Evolutionary conservation across 2,797 vertebrate genomes (phyloP).

Genomic region (Cyclura pinguis): DNA sequence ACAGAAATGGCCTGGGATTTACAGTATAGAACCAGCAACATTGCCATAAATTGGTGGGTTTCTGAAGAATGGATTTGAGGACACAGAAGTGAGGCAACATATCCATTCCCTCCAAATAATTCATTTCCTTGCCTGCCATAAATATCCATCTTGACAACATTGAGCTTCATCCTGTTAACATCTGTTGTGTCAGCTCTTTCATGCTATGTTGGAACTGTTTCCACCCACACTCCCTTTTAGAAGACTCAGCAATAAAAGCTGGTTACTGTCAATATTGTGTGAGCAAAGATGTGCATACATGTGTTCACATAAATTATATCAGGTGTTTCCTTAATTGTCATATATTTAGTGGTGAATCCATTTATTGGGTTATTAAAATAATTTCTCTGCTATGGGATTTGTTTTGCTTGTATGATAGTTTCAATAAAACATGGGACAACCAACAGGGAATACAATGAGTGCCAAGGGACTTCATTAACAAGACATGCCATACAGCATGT

Average conservation of each 20-base stretch:
- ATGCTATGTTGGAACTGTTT: background rate
- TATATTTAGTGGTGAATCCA: background rate
- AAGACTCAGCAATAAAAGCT: background rate
- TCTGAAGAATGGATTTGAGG: background rate
- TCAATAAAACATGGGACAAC: background rate
- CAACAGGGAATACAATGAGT: background rate
- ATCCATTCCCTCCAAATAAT: background rate
- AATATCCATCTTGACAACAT: too few species aligned
- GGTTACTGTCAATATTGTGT: background rate
- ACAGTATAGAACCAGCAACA: background rate
- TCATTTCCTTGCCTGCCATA: too few species aligned
- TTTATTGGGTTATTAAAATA: background rate
- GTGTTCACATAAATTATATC: background rate
- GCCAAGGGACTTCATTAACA: background rate
- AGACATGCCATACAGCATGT: background rate
- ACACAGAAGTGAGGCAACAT: background rate
- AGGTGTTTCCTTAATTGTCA: background rate
- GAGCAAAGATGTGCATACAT: background rate
- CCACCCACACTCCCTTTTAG: too few species aligned
- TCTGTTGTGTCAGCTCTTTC: background rate
- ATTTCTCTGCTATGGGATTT: background rate
- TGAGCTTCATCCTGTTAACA: too few species aligned
- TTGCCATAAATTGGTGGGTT: background rate
- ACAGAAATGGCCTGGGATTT: too few species aligned
- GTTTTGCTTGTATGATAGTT: background rate